phyloP scores from a whole-genome alignment of 2,113 vertebrate species.

The Lepus americanus region DNA sequence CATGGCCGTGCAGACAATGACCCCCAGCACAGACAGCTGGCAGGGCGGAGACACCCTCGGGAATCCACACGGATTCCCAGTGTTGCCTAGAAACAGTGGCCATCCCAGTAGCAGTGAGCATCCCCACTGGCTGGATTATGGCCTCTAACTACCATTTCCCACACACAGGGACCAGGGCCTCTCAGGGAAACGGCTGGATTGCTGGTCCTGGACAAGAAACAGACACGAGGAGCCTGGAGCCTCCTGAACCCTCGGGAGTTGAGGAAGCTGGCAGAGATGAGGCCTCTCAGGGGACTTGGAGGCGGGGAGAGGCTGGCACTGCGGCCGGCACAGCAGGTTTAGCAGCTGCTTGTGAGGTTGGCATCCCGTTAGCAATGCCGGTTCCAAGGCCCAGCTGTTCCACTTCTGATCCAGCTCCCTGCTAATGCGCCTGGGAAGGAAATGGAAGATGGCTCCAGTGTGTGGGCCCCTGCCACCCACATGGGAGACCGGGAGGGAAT shows the following conservation, averaged over 20 bases:
- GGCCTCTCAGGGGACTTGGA: background rate
- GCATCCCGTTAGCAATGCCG: too few species aligned
- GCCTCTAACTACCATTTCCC: constrained; percentile 50
- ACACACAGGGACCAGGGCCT: background rate
- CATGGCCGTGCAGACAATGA: background rate
- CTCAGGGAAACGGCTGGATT: background rate
- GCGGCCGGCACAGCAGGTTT: background rate
- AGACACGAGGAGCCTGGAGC: background rate
- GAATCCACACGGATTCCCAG: background rate
- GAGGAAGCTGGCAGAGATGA: background rate
- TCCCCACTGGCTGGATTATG: background rate
- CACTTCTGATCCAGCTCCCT: too few species aligned
- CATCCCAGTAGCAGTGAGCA: background rate
- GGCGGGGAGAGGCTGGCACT: background rate
- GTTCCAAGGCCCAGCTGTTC: too few species aligned
- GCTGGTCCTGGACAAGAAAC: background rate
- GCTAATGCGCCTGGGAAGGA: too few species aligned
- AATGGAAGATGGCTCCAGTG: too few species aligned
- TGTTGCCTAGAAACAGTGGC: background rate
- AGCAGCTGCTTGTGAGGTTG: too few species aligned
- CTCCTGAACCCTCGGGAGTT: background rate
- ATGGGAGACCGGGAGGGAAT: too few species aligned
- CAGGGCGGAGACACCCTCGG: background rate
- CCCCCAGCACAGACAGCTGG: rapidly evolving
- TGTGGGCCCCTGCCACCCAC: too few species aligned